phyloP scores from a whole-genome alignment of 1,140 invertebrate genomes.

The Druon quercuslanigerum region DNA sequence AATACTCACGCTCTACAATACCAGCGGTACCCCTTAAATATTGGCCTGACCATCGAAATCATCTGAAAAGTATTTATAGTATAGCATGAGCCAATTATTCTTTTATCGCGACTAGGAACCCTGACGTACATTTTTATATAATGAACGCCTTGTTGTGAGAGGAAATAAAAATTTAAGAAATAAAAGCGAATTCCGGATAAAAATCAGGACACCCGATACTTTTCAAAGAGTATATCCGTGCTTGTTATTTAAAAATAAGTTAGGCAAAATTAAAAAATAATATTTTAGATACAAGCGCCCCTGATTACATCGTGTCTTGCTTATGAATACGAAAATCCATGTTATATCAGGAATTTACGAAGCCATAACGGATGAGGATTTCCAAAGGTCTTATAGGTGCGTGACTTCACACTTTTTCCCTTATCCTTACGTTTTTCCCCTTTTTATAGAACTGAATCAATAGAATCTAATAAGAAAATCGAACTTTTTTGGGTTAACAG shows the following conservation, averaged over 20 bases:
- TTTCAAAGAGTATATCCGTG: too few relatives aligned
- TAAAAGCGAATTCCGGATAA: too few relatives aligned
- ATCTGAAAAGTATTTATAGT: background rate
- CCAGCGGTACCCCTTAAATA: conserved; percentile 9
- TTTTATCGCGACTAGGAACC: background rate
- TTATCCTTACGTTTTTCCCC: too few relatives aligned
- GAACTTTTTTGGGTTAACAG: too few relatives aligned
- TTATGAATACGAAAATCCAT: background rate
- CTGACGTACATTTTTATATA: background rate
- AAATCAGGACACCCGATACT: too few relatives aligned
- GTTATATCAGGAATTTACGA: conserved; percentile 8
- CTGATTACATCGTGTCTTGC: background rate
- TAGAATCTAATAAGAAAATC: too few relatives aligned
- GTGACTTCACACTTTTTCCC: background rate
- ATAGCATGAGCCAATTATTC: background rate
- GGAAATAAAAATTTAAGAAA: too few relatives aligned
- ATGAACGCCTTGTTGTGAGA: background rate
- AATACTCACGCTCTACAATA: conserved; percentile 35
- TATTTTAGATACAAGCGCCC: too few relatives aligned
- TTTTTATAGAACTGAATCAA: too few relatives aligned
- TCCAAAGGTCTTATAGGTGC: background rate
- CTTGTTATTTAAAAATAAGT: background rate
- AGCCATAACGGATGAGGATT: background rate
- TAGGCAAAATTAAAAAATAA: background rate
- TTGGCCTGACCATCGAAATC: conserved; percentile 3